Evolutionary conservation across 2,888 invertebrate genomes (phyloP).

Genomic region (Caradrina clavipalpis): DNA sequence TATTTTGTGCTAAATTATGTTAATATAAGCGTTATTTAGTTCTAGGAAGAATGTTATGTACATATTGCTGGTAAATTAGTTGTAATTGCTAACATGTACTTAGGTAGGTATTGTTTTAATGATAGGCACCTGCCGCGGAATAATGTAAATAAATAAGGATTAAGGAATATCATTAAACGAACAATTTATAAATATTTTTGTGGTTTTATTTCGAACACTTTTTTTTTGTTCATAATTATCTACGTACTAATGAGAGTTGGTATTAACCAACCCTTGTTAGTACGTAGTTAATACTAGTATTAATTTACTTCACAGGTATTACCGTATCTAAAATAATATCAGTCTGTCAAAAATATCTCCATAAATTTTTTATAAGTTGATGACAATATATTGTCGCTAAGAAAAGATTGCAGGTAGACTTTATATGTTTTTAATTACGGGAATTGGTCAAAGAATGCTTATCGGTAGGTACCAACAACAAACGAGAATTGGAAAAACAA

Average conservation of each 20-base stretch:
- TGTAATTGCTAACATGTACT: constrained; percentile 56
- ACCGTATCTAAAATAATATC: too few relatives aligned
- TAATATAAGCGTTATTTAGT: constrained; percentile 88
- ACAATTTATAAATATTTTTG: constrained; percentile 78
- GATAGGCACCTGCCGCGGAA: constrained; percentile 59
- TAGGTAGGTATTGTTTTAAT: constrained; percentile 65
- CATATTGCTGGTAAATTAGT: constrained; percentile 75
- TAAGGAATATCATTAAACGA: constrained; percentile 78
- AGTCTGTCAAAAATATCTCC: too few relatives aligned
- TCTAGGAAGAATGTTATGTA: constrained; percentile 87
- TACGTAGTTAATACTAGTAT: too few relatives aligned
- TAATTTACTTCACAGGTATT: too few relatives aligned
- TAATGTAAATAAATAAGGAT: constrained; percentile 75
- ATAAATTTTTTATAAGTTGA: too few relatives aligned
- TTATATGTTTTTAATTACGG: too few relatives aligned
- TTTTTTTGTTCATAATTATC: background rate
- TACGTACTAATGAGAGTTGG: too few relatives aligned
- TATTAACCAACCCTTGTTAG: too few relatives aligned
- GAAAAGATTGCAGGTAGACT: too few relatives aligned
- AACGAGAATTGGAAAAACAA: background rate
- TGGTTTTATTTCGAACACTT: constrained; percentile 63
- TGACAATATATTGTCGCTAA: too few relatives aligned
- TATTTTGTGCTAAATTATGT: constrained; percentile 58
- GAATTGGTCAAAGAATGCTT: background rate
- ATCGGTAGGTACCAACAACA: background rate